phyloP scores from a whole-genome alignment of 2,797 vertebrate species.

The Bucorvus abyssinicus region DNA sequence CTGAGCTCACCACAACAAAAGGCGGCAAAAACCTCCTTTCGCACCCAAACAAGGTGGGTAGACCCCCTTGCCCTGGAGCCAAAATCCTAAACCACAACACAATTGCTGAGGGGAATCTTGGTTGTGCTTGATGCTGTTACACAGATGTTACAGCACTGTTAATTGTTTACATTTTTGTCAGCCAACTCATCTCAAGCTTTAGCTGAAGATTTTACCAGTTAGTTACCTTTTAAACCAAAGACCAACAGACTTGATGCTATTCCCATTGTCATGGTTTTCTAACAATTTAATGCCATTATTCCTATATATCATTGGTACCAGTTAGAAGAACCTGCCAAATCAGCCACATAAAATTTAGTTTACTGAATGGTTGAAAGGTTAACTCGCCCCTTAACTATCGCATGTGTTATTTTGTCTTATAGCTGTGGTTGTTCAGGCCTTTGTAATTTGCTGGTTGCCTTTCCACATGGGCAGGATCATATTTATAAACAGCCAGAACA shows the following conservation, averaged over 20 bases:
- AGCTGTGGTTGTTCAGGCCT: conserved; percentile 88
- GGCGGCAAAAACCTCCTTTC: too few species aligned
- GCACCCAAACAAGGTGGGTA: too few species aligned
- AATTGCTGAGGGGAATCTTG: rapidly evolving
- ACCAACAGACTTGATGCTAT: not conserved
- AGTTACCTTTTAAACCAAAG: not conserved
- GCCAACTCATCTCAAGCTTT: not conserved
- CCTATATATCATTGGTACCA: rapidly evolving
- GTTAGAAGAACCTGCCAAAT: not conserved
- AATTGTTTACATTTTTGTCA: not conserved
- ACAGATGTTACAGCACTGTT: rapidly evolving
- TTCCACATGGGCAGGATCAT: conserved; percentile 89
- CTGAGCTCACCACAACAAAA: too few species aligned
- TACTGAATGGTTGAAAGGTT: not conserved
- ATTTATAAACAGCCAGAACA: conserved; percentile 68
- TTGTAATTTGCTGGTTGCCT: conserved; percentile 89
- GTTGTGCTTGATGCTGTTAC: not conserved
- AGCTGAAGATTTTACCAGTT: not conserved
- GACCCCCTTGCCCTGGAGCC: too few species aligned
- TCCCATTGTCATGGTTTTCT: not conserved
- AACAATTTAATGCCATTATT: not conserved
- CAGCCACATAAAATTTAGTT: not conserved
- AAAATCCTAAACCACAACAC: too few species aligned
- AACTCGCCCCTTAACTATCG: not conserved
- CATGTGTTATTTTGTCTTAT: conserved; percentile 55